These are phyloP conservation scores for Pongo abelii DNA, from an alignment of 2,113 vertebrate genomes.

Conservation along the genomic window DNA sequence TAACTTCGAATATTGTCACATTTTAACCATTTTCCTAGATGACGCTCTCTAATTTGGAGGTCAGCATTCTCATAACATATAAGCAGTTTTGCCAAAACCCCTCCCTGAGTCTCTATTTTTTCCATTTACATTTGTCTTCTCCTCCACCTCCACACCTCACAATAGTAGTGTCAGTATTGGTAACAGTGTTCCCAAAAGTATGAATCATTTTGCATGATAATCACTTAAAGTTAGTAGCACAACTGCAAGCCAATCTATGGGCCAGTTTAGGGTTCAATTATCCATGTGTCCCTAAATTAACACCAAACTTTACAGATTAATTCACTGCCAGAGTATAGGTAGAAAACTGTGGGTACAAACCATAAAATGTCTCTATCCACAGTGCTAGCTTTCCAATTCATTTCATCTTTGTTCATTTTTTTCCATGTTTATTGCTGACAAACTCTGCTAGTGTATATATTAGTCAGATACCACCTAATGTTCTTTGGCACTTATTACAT, in stretches of 20 bases:
- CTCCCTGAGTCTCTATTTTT: background rate
- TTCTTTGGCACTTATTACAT: background rate
- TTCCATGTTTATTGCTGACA: conserved; percentile 52
- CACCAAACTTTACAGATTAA: conserved; percentile 53
- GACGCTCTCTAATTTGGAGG: background rate
- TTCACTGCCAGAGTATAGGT: background rate
- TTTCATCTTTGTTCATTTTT: conserved; percentile 48
- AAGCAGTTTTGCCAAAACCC: background rate
- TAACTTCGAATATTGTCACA: background rate
- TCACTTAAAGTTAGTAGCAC: conserved; percentile 15
- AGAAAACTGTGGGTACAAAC: conserved; percentile 38
- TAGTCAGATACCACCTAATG: conserved; percentile 16
- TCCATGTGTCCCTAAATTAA: conserved; percentile 43
- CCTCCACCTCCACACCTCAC: background rate
- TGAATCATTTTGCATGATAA: conserved; percentile 1
- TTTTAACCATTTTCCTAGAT: conserved; percentile 3
- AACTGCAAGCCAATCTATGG: background rate
- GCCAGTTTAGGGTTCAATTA: conserved; percentile 39
- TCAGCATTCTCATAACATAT: background rate
- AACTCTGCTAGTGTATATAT: background rate
- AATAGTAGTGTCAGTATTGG: background rate
- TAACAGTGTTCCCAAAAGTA: background rate
- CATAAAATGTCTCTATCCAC: background rate
- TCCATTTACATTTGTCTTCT: background rate
- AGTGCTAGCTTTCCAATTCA: conserved; percentile 5